Percentiles rank a stretch among this genome's conserved stretches.
phyloP scores from a whole-genome alignment of 2,797 vertebrate genomes.

The Dendrocincla fuliginosa region DNA sequence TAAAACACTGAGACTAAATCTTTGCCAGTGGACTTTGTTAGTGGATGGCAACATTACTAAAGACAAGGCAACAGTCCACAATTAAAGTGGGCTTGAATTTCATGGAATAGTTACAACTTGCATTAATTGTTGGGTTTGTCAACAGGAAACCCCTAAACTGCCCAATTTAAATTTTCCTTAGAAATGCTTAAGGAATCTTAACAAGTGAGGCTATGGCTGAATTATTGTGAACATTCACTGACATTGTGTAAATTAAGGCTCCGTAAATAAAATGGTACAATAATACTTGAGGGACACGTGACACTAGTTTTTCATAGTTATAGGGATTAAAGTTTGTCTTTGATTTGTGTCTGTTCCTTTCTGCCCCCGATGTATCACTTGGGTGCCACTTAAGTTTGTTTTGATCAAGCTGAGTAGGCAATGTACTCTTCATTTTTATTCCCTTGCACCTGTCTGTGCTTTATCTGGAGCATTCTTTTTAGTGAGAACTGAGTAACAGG shows the following conservation, averaged over 20 bases:
- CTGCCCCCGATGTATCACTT: background rate
- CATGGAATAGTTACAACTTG: background rate
- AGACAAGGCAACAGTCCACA: background rate
- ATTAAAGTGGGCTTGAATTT: background rate
- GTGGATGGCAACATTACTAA: background rate
- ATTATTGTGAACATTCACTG: background rate
- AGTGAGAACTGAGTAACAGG: background rate
- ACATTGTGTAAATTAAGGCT: background rate
- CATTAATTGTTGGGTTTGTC: background rate
- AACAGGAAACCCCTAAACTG: background rate
- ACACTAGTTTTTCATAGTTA: background rate
- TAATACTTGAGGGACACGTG: background rate
- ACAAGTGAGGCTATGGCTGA: background rate
- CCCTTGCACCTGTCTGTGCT: background rate
- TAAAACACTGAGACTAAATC: background rate
- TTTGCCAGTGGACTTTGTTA: background rate
- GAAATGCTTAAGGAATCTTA: background rate
- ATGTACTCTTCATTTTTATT: background rate
- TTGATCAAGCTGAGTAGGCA: background rate
- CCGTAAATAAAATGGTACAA: background rate
- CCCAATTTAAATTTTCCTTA: background rate
- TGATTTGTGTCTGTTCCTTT: background rate
- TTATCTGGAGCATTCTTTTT: background rate
- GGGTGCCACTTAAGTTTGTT: background rate
- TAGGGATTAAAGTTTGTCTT: background rate